Percentiles rank a stretch among this genome's conserved stretches.
These are phyloP conservation scores for Euproctis similis DNA, from an alignment of 2,888 invertebrate genomes.

Conservation along the genomic window DNA sequence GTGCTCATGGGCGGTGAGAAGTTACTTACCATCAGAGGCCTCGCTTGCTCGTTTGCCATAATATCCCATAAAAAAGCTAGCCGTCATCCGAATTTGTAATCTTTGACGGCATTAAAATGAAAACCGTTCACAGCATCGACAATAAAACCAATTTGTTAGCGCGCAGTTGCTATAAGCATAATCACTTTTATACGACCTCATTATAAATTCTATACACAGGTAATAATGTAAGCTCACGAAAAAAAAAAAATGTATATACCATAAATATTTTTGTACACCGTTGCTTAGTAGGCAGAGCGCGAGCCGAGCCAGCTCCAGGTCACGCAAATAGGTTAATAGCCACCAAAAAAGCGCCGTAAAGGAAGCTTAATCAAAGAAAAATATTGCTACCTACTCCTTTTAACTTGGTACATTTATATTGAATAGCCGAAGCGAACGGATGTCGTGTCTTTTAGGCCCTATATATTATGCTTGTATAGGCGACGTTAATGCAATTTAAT, in stretches of 20 bases:
- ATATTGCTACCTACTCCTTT: slow-evolving; percentile 42
- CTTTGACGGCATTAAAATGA: no score
- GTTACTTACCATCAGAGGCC: no score
- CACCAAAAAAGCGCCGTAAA: slow-evolving; percentile 41
- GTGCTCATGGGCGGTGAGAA: no score
- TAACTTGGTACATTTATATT: slow-evolving; percentile 32
- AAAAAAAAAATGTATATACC: no score
- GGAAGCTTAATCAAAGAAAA: slow-evolving; percentile 51
- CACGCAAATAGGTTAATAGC: slow-evolving; percentile 61
- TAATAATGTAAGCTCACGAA: slow-evolving; percentile 15
- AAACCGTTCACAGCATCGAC: no score
- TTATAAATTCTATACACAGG: slow-evolving; percentile 8
- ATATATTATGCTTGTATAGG: slow-evolving; percentile 2
- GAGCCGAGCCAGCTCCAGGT: slow-evolving; percentile 34
- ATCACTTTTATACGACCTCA: not conserved
- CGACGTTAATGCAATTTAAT: slow-evolving; percentile 9
- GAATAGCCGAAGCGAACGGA: slow-evolving; percentile 23
- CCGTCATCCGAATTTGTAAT: no score
- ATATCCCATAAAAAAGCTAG: no score
- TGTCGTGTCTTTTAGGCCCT: slow-evolving; percentile 14
- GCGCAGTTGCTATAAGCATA: no score
- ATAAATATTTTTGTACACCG: slow-evolving; percentile 17
- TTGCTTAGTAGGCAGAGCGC: slow-evolving; percentile 21
- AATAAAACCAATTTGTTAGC: no score
- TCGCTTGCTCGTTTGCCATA: no score